phyloP scores from a whole-genome alignment of 2,888 invertebrate species.

The Sisyra terminalis region DNA sequence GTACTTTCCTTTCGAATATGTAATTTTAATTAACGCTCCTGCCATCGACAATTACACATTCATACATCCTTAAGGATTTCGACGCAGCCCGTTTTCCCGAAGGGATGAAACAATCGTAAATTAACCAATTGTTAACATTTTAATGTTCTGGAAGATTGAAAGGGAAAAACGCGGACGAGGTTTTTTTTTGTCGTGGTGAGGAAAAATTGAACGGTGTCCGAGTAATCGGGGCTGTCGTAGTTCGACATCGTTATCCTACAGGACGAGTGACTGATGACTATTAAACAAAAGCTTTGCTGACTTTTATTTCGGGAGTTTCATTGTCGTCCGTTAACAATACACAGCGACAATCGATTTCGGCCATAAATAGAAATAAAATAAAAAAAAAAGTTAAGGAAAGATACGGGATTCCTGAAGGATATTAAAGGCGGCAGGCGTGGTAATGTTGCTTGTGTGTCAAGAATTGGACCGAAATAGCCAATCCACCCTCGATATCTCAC shows the following conservation, averaged over 20 bases:
- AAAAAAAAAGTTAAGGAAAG: not conserved
- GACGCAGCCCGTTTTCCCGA: too few species aligned
- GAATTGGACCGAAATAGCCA: too few species aligned
- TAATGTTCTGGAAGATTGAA: not conserved
- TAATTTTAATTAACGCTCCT: too few species aligned
- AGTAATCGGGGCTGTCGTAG: too few species aligned
- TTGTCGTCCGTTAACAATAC: constrained; percentile 2
- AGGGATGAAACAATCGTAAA: too few species aligned
- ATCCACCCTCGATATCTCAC: too few species aligned
- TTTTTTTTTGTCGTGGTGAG: not conserved
- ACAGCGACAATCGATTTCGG: not conserved
- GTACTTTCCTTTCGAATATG: too few species aligned
- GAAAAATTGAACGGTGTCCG: not conserved
- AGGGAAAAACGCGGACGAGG: not conserved
- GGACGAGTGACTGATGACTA: constrained; percentile 1
- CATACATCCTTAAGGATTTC: too few species aligned
- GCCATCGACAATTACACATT: too few species aligned
- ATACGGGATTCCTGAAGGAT: not conserved
- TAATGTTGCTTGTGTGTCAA: too few species aligned
- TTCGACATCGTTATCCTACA: too few species aligned
- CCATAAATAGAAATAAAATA: not conserved
- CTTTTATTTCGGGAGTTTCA: constrained; percentile 1
- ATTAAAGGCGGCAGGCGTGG: too few species aligned
- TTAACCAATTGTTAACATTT: not conserved
- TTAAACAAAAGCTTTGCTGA: constrained; percentile 6